These are phyloP conservation scores for Calameuta idolon DNA, from an alignment of 2,888 invertebrate genomes.

Conservation along the genomic window DNA sequence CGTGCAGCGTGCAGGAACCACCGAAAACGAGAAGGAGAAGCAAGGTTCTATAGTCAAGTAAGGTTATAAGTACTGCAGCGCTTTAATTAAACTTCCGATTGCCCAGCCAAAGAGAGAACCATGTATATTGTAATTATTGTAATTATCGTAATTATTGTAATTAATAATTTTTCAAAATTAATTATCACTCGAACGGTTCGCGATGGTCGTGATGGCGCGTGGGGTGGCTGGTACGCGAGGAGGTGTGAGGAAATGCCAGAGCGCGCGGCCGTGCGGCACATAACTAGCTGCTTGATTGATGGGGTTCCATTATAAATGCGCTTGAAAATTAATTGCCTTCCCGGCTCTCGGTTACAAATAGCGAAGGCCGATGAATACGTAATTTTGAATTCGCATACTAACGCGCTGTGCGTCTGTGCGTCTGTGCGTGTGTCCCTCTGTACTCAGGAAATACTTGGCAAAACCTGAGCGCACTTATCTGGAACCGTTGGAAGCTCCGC, in stretches of 20 bases:
- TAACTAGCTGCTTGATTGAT: slow-evolving; percentile 52
- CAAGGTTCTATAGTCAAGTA: no score
- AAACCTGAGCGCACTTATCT: no score
- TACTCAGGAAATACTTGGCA: no score
- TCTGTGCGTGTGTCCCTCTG: no score
- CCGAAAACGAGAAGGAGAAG: no score
- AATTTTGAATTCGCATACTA: slow-evolving; percentile 39
- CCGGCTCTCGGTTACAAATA: slow-evolving; percentile 41
- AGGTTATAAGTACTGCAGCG: no score
- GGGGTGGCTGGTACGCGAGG: not conserved
- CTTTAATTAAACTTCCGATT: no score
- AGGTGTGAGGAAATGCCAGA: no score
- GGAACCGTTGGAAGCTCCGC: no score
- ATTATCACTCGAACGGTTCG: slow-evolving; percentile 43
- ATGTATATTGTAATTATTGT: slow-evolving; percentile 15
- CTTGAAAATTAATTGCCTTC: slow-evolving; percentile 58
- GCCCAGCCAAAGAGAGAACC: not conserved
- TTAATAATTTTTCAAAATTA: slow-evolving; percentile 61
- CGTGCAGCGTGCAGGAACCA: no score
- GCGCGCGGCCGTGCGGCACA: slow-evolving; percentile 11
- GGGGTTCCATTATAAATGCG: slow-evolving; percentile 58
- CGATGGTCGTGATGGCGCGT: not conserved
- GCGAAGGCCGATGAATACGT: slow-evolving; percentile 48
- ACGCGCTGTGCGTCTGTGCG: no score
- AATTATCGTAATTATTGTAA: slow-evolving; percentile 47